Evolutionary conservation across 1,140 invertebrate genomes (phyloP), one percentile per base, ranked within the genome.

Genomic region (Phthorimaea operculella): DNA sequence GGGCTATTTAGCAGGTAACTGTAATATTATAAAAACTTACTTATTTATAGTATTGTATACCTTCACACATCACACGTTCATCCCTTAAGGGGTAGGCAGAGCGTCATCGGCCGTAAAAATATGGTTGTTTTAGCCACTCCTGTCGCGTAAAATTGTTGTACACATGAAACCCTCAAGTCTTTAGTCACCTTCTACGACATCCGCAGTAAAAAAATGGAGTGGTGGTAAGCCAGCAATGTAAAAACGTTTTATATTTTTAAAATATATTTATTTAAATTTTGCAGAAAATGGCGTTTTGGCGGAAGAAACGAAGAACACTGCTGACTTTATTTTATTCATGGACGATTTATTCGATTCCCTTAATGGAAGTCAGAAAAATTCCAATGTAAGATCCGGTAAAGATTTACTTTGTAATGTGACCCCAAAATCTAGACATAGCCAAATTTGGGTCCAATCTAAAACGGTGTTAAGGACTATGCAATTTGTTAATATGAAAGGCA

Each of bases 1-100:
- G 44, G 51, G 57, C 33, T 52, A 34, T 44, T 54, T 58, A 50
- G 57, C 57, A 12, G 52, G 57, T 58, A 54, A 49, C 36, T 42
- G 8, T 4, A 42, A 4, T 9, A 14, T 42, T 42, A 2, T 42
- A 3, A 42, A n/a, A 42, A 42, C 39, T 42, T 42, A 42, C 39
- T 42, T 42, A 8, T 8, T 4, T 14, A 14, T 42, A 3, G 39
- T 4, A 42, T n/a, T n/a, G n/a, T n/a, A n/a, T n/a, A n/a, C n/a
- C n/a, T n/a, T n/a, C n/a, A n/a, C n/a, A n/a, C n/a, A n/a, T n/a
- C n/a, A n/a, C n/a, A n/a, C n/a, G n/a, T n/a, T n/a, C n/a, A n/a
- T n/a, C n/a, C n/a, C n/a, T n/a, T n/a, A n/a, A n/a, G n/a, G n/a
- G n/a, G n/a, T n/a, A n/a, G n/a, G n/a, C n/a, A n/a, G n/a, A n/a